phyloP scores from a whole-genome alignment of 1,140 invertebrate genomes.

The Adelges cooleyi region DNA sequence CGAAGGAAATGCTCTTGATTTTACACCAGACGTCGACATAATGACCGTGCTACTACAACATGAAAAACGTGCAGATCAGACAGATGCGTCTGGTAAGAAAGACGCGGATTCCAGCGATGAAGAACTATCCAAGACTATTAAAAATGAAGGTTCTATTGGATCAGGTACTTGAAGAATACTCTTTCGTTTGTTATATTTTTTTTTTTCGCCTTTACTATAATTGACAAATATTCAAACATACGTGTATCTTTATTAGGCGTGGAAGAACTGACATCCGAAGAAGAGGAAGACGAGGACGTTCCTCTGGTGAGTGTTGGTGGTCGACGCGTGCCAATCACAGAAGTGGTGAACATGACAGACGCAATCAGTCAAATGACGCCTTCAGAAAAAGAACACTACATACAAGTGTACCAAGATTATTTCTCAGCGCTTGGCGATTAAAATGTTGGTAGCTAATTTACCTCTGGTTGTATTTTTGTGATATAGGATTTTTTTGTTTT shows the following conservation, averaged over 20 bases:
- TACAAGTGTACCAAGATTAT: slow-evolving; percentile 85
- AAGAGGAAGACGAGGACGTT: slow-evolving; percentile 65
- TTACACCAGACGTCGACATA: slow-evolving; percentile 64
- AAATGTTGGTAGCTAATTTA: slow-evolving; percentile 19
- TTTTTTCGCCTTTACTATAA: too few relatives aligned
- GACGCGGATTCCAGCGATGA: slow-evolving; percentile 66
- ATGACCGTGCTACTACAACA: slow-evolving; percentile 83
- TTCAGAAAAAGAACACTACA: slow-evolving; percentile 85
- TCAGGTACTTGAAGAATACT: slow-evolving; percentile 13
- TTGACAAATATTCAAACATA: too few relatives aligned
- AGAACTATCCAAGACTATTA: slow-evolving; percentile 39
- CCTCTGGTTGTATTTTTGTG: too few relatives aligned
- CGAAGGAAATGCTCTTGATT: slow-evolving; percentile 29
- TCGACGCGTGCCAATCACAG: slow-evolving; percentile 61
- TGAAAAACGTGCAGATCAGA: slow-evolving; percentile 63
- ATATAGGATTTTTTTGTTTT: too few relatives aligned
- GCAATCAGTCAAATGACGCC: slow-evolving; percentile 84
- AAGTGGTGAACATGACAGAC: slow-evolving; percentile 57
- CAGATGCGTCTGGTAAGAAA: slow-evolving; percentile 47
- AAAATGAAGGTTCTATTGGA: slow-evolving; percentile 27
- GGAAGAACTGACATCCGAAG: slow-evolving; percentile 65
- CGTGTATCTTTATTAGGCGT: slow-evolving; percentile 40
- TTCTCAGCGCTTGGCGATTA: slow-evolving; percentile 71
- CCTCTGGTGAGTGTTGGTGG: slow-evolving; percentile 72
- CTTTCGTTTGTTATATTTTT: background rate